These are phyloP conservation scores for Nebria brevicollis DNA, from an alignment of 2,888 invertebrate genomes.

Conservation along the genomic window DNA sequence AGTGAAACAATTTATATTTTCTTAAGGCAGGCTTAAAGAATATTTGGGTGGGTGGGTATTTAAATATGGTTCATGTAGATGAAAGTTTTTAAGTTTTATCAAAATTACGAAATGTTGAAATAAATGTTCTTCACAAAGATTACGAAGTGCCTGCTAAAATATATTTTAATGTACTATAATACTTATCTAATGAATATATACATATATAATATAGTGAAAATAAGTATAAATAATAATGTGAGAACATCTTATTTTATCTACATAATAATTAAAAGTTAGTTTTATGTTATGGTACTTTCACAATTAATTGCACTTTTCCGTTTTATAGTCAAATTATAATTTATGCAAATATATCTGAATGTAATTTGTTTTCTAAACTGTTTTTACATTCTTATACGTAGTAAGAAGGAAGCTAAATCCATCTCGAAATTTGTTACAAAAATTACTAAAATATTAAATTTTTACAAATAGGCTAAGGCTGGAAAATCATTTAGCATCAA, in stretches of 20 bases:
- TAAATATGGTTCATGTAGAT: too few species aligned
- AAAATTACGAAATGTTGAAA: neutral
- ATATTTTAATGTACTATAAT: conserved; percentile 15
- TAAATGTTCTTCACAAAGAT: neutral
- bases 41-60: too few species aligned
- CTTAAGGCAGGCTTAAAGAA: too few species aligned
- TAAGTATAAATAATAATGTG: conserved; percentile 17
- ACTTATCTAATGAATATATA: conserved; percentile 7
- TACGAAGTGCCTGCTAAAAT: conserved; percentile 10
- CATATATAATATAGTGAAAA: conserved; percentile 10
- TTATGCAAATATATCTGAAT: neutral
- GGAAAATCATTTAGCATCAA: too few species aligned
- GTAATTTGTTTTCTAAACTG: neutral
- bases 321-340: neutral
- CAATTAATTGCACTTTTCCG: neutral
- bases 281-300: neutral
- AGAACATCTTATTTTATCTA: conserved; percentile 1
- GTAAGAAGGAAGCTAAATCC: too few species aligned
- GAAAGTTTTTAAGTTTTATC: neutral
- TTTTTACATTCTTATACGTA: too few species aligned
- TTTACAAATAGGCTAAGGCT: too few species aligned
- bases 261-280: neutral
- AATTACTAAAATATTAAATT: too few species aligned
- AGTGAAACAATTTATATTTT: neutral
- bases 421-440: too few species aligned